These are phyloP conservation scores for Cliona cf. orientalis DNA, from an alignment of 37 sponge, comb jelly and placozoan species.

Conservation along the genomic window DNA sequence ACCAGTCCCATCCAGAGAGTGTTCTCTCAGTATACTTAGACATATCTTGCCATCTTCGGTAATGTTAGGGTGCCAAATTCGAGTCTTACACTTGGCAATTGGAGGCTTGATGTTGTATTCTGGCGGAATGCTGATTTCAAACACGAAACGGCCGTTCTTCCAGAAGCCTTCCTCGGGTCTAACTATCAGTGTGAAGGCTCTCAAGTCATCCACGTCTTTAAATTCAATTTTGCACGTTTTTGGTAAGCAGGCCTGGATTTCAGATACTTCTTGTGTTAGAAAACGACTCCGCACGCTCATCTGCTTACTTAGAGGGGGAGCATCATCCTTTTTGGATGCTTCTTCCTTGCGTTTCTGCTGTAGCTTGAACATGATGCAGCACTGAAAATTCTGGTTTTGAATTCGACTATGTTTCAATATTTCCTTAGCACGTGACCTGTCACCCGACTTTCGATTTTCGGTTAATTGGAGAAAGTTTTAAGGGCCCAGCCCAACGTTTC, in stretches of 20 bases:
- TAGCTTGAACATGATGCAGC: constrained; percentile 77
- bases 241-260: constrained; percentile 51
- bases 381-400: neutral
- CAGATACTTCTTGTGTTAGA: constrained; percentile 72
- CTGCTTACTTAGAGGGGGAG: constrained; percentile 44
- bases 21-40: constrained; percentile 79
- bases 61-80: constrained; percentile 89
- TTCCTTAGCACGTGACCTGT: neutral
- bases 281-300: constrained; percentile 73
- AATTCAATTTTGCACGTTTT: constrained; percentile 60
- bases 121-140: constrained; percentile 59
- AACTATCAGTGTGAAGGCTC: constrained; percentile 60
- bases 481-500: constrained; percentile 4
- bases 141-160: constrained; percentile 75
- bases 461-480: neutral
- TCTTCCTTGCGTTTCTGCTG: constrained; percentile 82
- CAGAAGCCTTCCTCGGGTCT: constrained; percentile 84
- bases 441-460: neutral
- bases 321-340: constrained; percentile 17
- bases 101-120: constrained; percentile 86
- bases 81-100: constrained; percentile 53
- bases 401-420: neutral
- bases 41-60: constrained; percentile 85
- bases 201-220: constrained; percentile 70
- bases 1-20: constrained; percentile 74